Base-by-base conservation (phyloP, 1,140 invertebrate species). In the Oreohelix idahoensis region DNA sequence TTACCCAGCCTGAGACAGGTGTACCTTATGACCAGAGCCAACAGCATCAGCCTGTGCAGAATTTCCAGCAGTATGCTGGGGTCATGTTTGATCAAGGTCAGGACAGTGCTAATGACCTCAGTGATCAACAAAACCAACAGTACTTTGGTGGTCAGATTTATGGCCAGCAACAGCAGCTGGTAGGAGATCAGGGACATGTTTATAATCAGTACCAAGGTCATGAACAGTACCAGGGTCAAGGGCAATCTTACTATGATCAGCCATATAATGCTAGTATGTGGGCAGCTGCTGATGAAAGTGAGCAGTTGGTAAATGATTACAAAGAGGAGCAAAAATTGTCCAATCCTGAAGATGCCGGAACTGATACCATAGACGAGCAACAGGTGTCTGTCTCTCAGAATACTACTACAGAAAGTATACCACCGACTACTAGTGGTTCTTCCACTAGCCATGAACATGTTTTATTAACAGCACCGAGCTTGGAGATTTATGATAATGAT, bases 401-500 rank as follows among this genome's bases (percentile, higher is more conserved):
- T 11, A 66, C 8, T 17, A 35, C n/a, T 10, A 17, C n/a, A 66
- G 63, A 66, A 66, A 32, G 5, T 66, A 66, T 32, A 66, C 63
- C 63, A 66, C 63, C 23, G 29, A 32, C 63, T 32, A 32, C 63
- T 15, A 32, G n/a, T 66, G 63, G 29, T 35, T 32, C n/a, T 13
- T 8, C 1, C 8, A 32, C 2, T 35, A 66, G 17, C 23, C 53
- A 58, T n/a, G 26, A 58, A 49, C 8, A 17, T 49, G 45, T 49
- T 15, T 4, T 66, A 32, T 58, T 23, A 26, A 11, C 20, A 35
- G 63, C 10, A 1, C 63, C 63, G 32, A 32, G 63, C 11, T 32
- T 66, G n/a, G 63, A 66, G 29, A n/a, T 66, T 66, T 35, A 66
- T 66, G n/a, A 66, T 66, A 23, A 75, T 81, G 66, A 71, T 53